Evolutionary conservation across 1,140 invertebrate species (phyloP).

Genomic region (Prorops nasuta): DNA sequence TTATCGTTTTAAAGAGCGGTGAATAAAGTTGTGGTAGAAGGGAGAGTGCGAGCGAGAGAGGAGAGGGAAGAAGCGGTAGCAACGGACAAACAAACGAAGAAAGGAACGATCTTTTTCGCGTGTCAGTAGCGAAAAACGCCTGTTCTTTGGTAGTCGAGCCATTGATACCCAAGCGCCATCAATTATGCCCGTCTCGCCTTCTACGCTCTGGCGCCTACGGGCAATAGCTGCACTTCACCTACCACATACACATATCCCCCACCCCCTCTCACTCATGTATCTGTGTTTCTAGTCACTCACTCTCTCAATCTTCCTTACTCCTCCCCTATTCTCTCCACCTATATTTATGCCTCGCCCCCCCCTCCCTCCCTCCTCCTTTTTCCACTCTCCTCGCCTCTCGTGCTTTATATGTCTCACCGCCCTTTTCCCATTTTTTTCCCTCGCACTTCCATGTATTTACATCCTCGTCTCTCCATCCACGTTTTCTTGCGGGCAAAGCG

Average conservation of each 20-base stretch:
- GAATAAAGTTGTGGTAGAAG: too few species aligned
- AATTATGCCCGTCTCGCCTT: constrained; percentile 18
- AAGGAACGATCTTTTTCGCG: too few species aligned
- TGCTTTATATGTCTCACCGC: too few species aligned
- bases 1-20: too few species aligned
- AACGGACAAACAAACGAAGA: constrained; percentile 1
- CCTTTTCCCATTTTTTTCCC: too few species aligned
- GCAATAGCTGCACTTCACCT: constrained; percentile 4
- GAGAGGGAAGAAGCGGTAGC: not conserved
- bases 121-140: constrained; percentile 7
- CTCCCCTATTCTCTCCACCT: not conserved
- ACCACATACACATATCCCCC: constrained; percentile 13
- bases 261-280: not conserved
- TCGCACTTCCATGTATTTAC: too few species aligned
- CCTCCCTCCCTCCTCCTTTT: not conserved
- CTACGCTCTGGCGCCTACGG: constrained; percentile 8
- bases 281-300: too few species aligned
- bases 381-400: not conserved
- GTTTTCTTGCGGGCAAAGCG: too few species aligned
- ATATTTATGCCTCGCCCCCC: not conserved
- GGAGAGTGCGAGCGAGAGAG: not conserved
- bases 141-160: constrained; percentile 19
- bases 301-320: not conserved
- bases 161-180: constrained; percentile 27
- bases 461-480: too few species aligned